Conservation (phyloP, 2,797 vertebrate genomes). For the Varecia variegata region DNA sequence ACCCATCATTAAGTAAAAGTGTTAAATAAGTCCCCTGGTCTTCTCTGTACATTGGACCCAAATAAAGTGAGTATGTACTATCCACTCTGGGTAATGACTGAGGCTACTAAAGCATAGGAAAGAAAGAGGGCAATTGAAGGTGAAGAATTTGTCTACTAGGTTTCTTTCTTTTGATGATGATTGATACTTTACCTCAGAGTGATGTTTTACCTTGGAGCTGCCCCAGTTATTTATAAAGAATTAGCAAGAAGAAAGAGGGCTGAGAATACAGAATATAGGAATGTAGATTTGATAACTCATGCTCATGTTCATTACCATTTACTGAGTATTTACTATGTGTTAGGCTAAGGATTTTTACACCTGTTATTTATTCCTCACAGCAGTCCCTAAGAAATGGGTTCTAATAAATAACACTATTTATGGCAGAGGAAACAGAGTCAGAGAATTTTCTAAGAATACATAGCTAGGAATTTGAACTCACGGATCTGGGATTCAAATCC, state of each 20-base stretch:
- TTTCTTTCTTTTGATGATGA: slow-evolving; percentile 20
- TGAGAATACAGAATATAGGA: neutral
- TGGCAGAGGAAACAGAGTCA: slow-evolving; percentile 2
- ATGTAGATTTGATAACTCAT: neutral
- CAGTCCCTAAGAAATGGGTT: neutral
- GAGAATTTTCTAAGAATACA: neutral
- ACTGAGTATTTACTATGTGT: neutral
- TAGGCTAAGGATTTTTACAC: neutral
- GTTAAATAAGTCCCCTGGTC: neutral
- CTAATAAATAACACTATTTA: neutral
- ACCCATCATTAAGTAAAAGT: neutral
- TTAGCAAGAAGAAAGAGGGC: neutral
- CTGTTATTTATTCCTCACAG: neutral
- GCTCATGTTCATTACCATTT: neutral
- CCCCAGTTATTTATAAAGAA: neutral
- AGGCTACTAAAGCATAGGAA: neutral
- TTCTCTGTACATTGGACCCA: neutral
- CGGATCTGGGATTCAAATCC: neutral
- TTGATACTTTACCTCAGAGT: slow-evolving; percentile 30
- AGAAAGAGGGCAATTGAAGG: neutral
- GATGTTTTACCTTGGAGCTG: slow-evolving; percentile 27
- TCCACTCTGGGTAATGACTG: neutral
- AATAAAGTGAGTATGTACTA: neutral
- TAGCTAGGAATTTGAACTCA: neutral
- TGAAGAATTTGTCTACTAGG: neutral